Evolutionary conservation across 2,888 invertebrate genomes (phyloP), one percentile per base, ranked within the genome.

Genomic region (Leptinotarsa haldemani): DNA sequence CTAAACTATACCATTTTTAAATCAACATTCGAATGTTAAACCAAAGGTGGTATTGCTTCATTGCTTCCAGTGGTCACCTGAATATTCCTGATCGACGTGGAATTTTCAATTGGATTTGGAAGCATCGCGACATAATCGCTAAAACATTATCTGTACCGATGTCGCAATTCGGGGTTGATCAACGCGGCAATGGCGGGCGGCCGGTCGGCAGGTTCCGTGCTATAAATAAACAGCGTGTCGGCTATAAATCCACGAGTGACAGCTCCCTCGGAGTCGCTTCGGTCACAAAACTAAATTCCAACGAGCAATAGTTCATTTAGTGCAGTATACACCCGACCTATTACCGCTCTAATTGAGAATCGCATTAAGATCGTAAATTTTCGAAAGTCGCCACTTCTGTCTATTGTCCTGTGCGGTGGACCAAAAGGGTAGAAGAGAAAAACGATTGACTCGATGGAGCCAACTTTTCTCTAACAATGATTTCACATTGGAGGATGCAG

Each of bases 331-430:
- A 82, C 89, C 89, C 90, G 88, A 89, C 89, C 90, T 90, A 91
- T 91, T 90, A 90, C 88, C 88, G 89, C 88, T 90, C 90, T 90
- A 91, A 91, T 91, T 91, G 91, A 90, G 91, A 91, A 91, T 91
- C 90, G 90, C 90, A 90, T 89, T 89, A 90, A 90, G 89, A 90
- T 89, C 89, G 90, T 91, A 91, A 91, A 91, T 91, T 90, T 90
- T 86, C 84, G 84, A 85, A 86, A 86, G 85, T 86, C 85, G 85
- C 85, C 85, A 84, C 85, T 85, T 84, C 83, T 84, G 84, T 85
- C 84, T 85, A 84, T 85, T 84, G 84, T 85, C 83, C 83, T 80
- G 78, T 70, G 71, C 71, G 64, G 64, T 61, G 61, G 61, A 40
- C 61, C 61, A 40, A 30, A 61, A 61, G 61, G 61, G 61, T 40